A percentile compares a stretch with the other conserved stretches of the same genome.
phyloP scores from a whole-genome alignment of 2,113 vertebrate genomes.

The Lethenteron camtschaticum region DNA sequence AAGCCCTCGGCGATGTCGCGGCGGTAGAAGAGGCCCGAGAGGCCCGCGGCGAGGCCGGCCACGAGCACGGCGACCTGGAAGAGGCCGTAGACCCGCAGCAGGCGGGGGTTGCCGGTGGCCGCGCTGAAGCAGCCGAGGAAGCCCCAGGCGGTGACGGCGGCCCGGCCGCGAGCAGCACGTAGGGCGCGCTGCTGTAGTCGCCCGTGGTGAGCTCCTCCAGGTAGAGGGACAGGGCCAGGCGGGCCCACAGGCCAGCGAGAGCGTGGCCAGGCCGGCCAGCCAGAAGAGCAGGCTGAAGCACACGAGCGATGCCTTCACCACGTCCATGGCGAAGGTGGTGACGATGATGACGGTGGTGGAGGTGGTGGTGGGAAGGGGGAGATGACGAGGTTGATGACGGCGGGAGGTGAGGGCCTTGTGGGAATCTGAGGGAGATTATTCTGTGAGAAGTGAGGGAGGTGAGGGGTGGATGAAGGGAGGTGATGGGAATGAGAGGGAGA shows the following conservation, averaged over 20 bases:
- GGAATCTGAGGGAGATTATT: no score
- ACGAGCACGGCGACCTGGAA: constrained; percentile 36
- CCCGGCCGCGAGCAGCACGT: constrained; percentile 35
- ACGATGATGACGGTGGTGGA: no score
- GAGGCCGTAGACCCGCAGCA: constrained; percentile 36
- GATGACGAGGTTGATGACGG: no score
- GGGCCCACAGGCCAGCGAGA: constrained; percentile 48
- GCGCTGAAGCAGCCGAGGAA: constrained; percentile 53
- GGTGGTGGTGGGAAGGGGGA: no score
- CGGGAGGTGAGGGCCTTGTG: no score
- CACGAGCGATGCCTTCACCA: constrained; percentile 44
- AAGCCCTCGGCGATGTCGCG: constrained; percentile 41
- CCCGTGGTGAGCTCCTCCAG: constrained; percentile 35
- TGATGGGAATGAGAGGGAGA: no score
- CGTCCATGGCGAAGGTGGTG: constrained; percentile 23
- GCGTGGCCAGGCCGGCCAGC: constrained; percentile 41
- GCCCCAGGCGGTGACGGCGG: constrained; percentile 40
- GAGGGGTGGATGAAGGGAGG: no score
- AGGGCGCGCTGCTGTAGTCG: constrained; percentile 31
- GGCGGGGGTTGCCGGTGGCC: constrained; percentile 36
- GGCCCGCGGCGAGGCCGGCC: constrained; percentile 33
- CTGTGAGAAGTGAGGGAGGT: no score
- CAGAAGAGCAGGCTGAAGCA: constrained; percentile 59
- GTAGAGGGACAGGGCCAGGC: constrained; percentile 36
- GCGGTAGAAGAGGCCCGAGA: constrained; percentile 44